phyloP scores from a whole-genome alignment of 2,113 vertebrate species.

The Larimichthys crocea region DNA sequence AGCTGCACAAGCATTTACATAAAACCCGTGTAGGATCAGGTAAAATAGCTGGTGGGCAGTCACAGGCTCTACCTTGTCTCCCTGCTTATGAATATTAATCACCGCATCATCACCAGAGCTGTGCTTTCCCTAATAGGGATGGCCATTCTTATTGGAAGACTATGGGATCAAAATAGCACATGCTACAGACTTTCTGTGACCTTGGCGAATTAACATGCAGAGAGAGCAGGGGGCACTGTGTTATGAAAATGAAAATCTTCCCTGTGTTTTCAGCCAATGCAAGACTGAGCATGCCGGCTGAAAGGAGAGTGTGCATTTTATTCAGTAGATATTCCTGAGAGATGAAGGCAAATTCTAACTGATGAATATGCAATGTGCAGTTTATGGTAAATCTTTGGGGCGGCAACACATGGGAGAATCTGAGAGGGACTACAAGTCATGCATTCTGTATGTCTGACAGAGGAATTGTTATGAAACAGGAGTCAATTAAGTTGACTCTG shows the following conservation, averaged over 20 bases:
- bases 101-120: constrained; percentile 50
- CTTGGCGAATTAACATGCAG: constrained; percentile 60
- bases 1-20: constrained; percentile 65
- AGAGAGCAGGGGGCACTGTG: constrained; percentile 44
- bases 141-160: constrained; percentile 39
- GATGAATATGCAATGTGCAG: constrained; percentile 64
- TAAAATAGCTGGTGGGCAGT: constrained; percentile 63
- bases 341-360: constrained; percentile 29
- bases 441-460: constrained; percentile 24
- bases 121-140: constrained; percentile 44
- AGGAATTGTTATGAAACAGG: constrained; percentile 38
- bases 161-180: constrained; percentile 54
- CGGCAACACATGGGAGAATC: constrained; percentile 27
- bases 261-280: constrained; percentile 34
- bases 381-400: constrained; percentile 46
- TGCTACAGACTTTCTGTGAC: constrained; percentile 52
- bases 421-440: neutral
- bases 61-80: constrained; percentile 19
- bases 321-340: constrained; percentile 48
- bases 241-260: constrained; percentile 30
- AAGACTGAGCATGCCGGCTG: constrained; percentile 30
- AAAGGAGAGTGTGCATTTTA: constrained; percentile 23
- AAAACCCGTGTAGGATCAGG: constrained; percentile 64
- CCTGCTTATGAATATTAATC: constrained; percentile 74
- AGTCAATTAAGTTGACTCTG: constrained; percentile 46